Percentiles rank a stretch among this genome's conserved stretches.
Conservation (phyloP, 2,797 vertebrate species). For the Pseudocheirus occidentalis region DNA sequence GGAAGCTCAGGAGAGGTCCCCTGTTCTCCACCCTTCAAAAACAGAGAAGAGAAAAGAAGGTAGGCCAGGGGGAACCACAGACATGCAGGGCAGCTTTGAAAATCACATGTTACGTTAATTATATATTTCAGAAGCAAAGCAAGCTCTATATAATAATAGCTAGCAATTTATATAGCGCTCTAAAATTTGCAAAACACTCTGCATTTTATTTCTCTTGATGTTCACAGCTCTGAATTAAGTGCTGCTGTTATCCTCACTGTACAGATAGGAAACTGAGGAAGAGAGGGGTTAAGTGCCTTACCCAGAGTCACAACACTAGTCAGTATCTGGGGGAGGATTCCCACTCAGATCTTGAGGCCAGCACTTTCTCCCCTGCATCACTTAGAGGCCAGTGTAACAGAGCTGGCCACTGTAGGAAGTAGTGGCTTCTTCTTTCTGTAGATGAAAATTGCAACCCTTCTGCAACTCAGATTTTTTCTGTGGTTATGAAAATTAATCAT, state of each 20-base stretch:
- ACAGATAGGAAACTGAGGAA: background rate
- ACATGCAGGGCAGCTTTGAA: background rate
- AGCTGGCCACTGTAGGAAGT: background rate
- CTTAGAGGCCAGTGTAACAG: background rate
- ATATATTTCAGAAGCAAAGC: background rate
- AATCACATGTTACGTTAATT: background rate
- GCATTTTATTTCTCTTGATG: background rate
- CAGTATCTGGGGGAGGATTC: background rate
- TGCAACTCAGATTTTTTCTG: background rate
- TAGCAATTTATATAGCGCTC: background rate
- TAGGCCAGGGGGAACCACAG: background rate
- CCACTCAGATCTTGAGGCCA: background rate
- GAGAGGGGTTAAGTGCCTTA: background rate
- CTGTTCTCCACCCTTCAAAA: background rate
- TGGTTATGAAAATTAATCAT: background rate
- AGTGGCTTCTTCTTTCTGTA: background rate
- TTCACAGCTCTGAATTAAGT: background rate
- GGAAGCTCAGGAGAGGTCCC: background rate
- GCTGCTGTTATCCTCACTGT: background rate
- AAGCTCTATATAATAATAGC: background rate
- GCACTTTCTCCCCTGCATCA: background rate
- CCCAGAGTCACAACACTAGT: background rate
- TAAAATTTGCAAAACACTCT: background rate
- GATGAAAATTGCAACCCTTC: background rate
- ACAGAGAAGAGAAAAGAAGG: background rate